These are phyloP conservation scores for Tichodroma muraria DNA, from an alignment of 2,113 vertebrate species.

Conservation along the genomic window DNA sequence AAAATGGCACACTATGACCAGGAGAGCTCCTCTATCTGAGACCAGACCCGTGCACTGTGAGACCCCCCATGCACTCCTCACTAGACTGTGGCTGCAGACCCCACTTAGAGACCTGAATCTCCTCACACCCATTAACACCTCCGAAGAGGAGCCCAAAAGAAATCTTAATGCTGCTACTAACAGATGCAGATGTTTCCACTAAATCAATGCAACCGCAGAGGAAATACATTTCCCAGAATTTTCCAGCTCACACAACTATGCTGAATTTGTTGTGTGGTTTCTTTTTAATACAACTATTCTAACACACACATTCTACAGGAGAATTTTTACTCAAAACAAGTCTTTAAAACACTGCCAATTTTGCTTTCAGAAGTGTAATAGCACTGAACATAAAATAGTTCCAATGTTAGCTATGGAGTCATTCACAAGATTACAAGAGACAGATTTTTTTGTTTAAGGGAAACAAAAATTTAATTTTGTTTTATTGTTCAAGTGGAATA, in stretches of 20 bases:
- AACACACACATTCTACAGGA: background rate
- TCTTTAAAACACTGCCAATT: background rate
- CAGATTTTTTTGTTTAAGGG: background rate
- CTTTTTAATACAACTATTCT: background rate
- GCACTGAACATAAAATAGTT: background rate
- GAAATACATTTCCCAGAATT: background rate
- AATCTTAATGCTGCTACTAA: background rate
- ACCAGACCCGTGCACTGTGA: accelerated
- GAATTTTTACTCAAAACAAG: background rate
- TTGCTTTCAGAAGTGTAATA: background rate
- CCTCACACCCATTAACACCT: background rate
- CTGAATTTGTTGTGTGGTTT: background rate
- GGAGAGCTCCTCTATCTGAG: background rate
- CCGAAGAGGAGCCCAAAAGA: background rate
- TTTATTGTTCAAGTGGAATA: background rate
- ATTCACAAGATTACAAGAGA: background rate
- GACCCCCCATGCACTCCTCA: background rate
- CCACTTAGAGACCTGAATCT: background rate
- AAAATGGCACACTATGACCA: background rate
- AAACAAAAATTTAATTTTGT: background rate
- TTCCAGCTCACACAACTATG: background rate
- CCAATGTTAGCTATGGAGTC: background rate
- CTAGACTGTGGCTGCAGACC: background rate
- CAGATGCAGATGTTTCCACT: conserved; percentile 4
- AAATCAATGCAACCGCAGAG: background rate